These are phyloP conservation scores for Tenebrosternarchus preto DNA, from an alignment of 2,113 vertebrate species.

Conservation along the genomic window DNA sequence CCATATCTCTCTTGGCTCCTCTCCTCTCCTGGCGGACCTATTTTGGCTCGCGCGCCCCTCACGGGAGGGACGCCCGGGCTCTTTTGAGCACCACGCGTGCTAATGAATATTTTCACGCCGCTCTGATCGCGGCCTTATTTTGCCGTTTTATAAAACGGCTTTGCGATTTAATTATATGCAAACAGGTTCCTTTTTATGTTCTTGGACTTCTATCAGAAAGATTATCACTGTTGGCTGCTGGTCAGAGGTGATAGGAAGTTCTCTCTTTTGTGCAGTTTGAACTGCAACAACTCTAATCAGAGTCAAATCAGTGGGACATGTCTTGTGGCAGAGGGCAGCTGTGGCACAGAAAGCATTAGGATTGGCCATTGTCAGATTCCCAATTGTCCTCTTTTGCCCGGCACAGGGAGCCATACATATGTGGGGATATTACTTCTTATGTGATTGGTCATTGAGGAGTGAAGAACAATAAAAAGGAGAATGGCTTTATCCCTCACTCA, in stretches of 20 bases:
- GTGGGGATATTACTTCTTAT: neutral
- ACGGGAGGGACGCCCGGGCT: neutral
- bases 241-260: slow-evolving; percentile 43
- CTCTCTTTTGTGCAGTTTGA: slow-evolving; percentile 10
- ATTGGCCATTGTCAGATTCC: neutral
- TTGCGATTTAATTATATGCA: slow-evolving; percentile 85
- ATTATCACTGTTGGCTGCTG: slow-evolving; percentile 82
- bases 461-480: slow-evolving; percentile 7
- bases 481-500: neutral
- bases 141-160: slow-evolving; percentile 79
- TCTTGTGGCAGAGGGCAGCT: neutral
- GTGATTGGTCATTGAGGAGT: slow-evolving; percentile 1
- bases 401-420: neutral
- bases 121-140: slow-evolving; percentile 83
- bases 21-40: neutral
- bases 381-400: neutral
- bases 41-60: neutral
- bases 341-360: neutral
- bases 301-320: slow-evolving; percentile 13
- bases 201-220: slow-evolving; percentile 72
- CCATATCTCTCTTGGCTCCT: neutral
- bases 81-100: slow-evolving; percentile 54
- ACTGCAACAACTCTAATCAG: neutral
- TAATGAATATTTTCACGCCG: slow-evolving; percentile 85
- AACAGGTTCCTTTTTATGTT: slow-evolving; percentile 76